Evolutionary conservation across 2,888 invertebrate genomes (phyloP), one percentile per base, ranked within the genome.

Genomic region (Rhagonycha lutea): DNA sequence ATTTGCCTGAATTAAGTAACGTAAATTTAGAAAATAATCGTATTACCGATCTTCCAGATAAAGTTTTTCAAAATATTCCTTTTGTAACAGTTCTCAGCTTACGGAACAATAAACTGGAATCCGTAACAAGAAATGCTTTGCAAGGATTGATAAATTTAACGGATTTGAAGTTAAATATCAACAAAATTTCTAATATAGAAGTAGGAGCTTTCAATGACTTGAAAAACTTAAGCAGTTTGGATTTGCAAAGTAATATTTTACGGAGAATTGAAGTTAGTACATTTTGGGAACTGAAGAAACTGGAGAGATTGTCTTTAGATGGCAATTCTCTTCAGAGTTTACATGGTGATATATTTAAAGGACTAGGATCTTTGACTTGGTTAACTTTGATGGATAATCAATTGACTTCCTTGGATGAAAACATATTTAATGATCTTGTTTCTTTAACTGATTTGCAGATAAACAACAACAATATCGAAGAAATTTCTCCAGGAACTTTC

Each of bases 391-490:
- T 63, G 0, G 14, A 47, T 10, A 73, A 73, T 12, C 23, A 61
- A 14, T 32, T 73, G n/a, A 11, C 10, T 3, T 47, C 69, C 14
- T 10, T 73, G 11, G 62, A 12, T 14, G 4, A 18, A 11, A 26
- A 69, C 60, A 26, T 73, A n/a, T 73, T 63, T 63, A 11, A 2
- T 4, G 65, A 69, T 9, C 18, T 18, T 18, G 18, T 18, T 18
- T 18, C 18, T 18, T 18, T 18, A 18, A 18, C 18, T 18, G 18
- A 18, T 18, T 61, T 74, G 14, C 61, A 74, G 26, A 60, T 74
- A 24, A 67, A 61, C n/a, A 14, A 75, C n/a, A 75, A 75, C 32
- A 12, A 75, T 9, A 68, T 75, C 4, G n/a, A n/a, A 26, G 14
- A 71, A 9, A 71, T 75, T 2, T 32, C 67, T 11, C 4, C n/a